Conservation (phyloP, 2,888 invertebrate genomes). For the Acleris laterana region DNA sequence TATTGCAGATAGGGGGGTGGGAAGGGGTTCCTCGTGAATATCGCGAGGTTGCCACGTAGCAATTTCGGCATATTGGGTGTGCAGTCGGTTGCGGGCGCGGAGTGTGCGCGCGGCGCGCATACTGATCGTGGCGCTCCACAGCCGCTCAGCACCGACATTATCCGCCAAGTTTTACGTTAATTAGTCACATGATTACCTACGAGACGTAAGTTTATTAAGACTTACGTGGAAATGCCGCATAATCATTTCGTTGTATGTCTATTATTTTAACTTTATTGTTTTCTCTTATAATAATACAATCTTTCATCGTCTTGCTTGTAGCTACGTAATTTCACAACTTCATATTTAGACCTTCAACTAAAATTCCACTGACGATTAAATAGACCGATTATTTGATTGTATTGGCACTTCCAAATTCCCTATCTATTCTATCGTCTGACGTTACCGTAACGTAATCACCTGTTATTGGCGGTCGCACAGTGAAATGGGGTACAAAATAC, state of each 20-base stretch:
- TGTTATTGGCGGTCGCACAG: too few species aligned
- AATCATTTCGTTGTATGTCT: conserved; percentile 2
- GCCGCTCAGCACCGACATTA: conserved; percentile 24
- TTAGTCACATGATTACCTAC: conserved; percentile 21
- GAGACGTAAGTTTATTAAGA: conserved; percentile 1
- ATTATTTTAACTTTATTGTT: conserved; percentile 6
- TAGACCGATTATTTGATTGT: too few species aligned
- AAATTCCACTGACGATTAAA: too few species aligned
- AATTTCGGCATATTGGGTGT: conserved; percentile 71
- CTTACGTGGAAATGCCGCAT: not conserved
- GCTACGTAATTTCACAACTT: too few species aligned
- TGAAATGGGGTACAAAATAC: not conserved
- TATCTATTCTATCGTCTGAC: too few species aligned
- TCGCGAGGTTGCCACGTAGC: conserved; percentile 60
- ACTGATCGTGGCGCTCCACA: conserved; percentile 53
- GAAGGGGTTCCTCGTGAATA: conserved; percentile 32
- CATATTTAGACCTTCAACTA: too few species aligned
- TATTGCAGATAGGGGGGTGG: not conserved
- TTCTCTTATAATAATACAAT: not conserved
- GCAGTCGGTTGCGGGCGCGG: conserved; percentile 61
- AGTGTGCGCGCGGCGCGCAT: conserved; percentile 63
- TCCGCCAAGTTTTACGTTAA: conserved; percentile 28
- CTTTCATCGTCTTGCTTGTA: not conserved
- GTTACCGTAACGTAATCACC: too few species aligned
- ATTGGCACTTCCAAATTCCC: too few species aligned